A percentile compares a stretch with the other conserved stretches of the same genome.
Conservation (phyloP, 2,113 vertebrate species). For the Uria aalge region DNA sequence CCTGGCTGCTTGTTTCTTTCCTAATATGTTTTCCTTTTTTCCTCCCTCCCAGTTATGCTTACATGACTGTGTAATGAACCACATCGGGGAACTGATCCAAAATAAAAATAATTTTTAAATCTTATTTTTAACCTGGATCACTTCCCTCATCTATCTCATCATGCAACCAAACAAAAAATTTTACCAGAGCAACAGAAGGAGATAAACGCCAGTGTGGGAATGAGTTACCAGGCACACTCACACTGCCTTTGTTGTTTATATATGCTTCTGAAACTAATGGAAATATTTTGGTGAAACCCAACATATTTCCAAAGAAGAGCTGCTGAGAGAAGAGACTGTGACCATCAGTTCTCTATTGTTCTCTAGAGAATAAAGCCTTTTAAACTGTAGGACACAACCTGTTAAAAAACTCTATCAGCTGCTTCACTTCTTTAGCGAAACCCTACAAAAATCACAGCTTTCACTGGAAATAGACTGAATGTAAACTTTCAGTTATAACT, state of each 20-base stretch:
- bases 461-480: not conserved
- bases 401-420: not conserved
- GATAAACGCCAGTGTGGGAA: not conserved
- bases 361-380: not conserved
- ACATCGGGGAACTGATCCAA: not conserved
- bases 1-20: not conserved
- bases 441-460: not conserved
- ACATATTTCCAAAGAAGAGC: not conserved
- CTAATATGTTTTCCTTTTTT: not conserved
- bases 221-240: not conserved
- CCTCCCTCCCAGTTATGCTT: not conserved
- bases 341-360: not conserved
- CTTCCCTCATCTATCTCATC: not conserved
- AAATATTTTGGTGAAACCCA: not conserved
- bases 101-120: not conserved
- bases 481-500: not conserved
- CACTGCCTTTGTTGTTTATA: not conserved
- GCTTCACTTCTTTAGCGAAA: not conserved
- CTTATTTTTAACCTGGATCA: not conserved
- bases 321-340: not conserved
- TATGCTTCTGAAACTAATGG: not conserved
- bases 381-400: not conserved
- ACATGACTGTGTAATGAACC: not conserved
- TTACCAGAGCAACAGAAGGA: not conserved
- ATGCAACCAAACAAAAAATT: not conserved